phyloP scores from a whole-genome alignment of 1,140 invertebrate genomes.

The Apolygus lucorum region DNA sequence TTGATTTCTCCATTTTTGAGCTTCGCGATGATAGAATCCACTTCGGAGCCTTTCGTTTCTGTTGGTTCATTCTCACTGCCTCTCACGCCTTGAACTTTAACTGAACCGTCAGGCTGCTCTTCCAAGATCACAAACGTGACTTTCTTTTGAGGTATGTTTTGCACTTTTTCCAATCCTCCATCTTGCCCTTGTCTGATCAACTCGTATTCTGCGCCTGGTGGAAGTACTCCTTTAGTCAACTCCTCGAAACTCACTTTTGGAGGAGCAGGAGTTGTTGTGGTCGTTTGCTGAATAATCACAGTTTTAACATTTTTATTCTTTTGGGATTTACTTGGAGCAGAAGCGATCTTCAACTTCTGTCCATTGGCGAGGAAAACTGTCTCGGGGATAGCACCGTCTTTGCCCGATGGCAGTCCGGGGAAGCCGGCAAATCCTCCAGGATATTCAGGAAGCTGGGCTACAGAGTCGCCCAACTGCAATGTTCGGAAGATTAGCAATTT shows the following conservation, averaged over 20 bases:
- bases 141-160: slow-evolving; percentile 61
- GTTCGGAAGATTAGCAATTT: slow-evolving; percentile 28
- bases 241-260: slow-evolving; percentile 56
- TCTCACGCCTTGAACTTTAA: slow-evolving; percentile 69
- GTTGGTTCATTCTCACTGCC: slow-evolving; percentile 59
- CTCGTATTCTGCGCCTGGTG: slow-evolving; percentile 66
- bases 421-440: not conserved
- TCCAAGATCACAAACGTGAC: slow-evolving; percentile 76
- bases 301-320: slow-evolving; percentile 31
- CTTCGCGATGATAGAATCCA: slow-evolving; percentile 68
- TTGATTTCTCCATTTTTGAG: slow-evolving; percentile 73
- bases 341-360: slow-evolving; percentile 13
- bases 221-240: slow-evolving; percentile 62
- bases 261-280: slow-evolving; percentile 42
- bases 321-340: not conserved
- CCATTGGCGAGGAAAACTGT: slow-evolving; percentile 25
- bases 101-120: slow-evolving; percentile 71
- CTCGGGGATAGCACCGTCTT: slow-evolving; percentile 18
- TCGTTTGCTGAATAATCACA: slow-evolving; percentile 32
- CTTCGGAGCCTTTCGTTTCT: slow-evolving; percentile 55
- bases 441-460: slow-evolving; percentile 15
- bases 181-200: slow-evolving; percentile 61
- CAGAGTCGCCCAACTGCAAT: slow-evolving; percentile 15
- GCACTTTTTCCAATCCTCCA: slow-evolving; percentile 60
- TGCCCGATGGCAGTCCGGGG: slow-evolving; percentile 1